Conservation (phyloP, 2,113 vertebrate genomes). For the Castor canadensis region DNA sequence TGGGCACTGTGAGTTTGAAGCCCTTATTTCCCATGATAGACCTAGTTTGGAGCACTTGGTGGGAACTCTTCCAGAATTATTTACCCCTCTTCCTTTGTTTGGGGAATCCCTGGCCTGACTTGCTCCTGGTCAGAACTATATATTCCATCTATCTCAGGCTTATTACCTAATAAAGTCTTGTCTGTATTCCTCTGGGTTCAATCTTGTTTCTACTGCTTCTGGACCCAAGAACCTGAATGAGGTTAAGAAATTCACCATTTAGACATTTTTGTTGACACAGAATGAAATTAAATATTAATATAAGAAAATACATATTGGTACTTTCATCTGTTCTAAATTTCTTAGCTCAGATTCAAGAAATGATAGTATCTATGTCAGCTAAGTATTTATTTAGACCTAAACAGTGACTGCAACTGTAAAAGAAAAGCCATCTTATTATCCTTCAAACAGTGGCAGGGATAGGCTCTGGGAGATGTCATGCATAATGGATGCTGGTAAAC, state of each 20-base stretch:
- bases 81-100: neutral
- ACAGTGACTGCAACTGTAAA: neutral
- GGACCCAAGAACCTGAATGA: neutral
- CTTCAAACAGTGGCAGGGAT: too few species aligned
- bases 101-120: too few species aligned
- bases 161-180: neutral
- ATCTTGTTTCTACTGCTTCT: neutral
- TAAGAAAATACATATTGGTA: neutral
- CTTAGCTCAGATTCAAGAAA: constrained; percentile 15
- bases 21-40: neutral
- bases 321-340: neutral
- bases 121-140: neutral
- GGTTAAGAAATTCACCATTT: neutral
- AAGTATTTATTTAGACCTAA: neutral
- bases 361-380: neutral
- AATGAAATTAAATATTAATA: neutral
- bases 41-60: neutral
- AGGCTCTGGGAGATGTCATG: neutral
- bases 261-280: neutral
- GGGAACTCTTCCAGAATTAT: neutral
- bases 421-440: neutral
- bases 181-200: neutral
- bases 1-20: neutral
- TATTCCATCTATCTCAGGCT: neutral
- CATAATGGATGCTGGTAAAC: neutral